A percentile compares a stretch with the other conserved stretches of the same genome.
phyloP scores from a whole-genome alignment of 2,888 invertebrate species.

The Ormyrus nitidulus region DNA sequence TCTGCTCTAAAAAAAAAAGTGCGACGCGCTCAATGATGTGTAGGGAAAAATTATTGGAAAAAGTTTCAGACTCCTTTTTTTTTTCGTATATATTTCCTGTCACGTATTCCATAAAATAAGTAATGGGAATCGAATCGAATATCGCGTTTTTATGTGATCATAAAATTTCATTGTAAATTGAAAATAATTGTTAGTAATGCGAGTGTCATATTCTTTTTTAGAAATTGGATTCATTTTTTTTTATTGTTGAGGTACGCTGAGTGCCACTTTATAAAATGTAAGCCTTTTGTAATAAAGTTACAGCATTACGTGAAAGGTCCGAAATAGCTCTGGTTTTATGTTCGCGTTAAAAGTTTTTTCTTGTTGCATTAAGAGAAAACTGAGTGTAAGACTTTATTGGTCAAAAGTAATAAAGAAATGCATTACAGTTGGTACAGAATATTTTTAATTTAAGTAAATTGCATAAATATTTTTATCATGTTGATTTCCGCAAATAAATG shows the following conservation, averaged over 20 bases:
- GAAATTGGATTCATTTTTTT: too few relatives aligned
- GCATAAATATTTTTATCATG: too few relatives aligned
- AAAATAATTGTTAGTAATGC: too few relatives aligned
- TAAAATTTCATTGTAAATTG: too few relatives aligned
- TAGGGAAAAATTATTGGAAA: conserved; percentile 43
- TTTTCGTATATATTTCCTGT: conserved; percentile 12
- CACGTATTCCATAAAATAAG: conserved; percentile 44
- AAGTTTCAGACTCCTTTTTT: conserved; percentile 20
- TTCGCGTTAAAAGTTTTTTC: background rate
- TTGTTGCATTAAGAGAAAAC: too few relatives aligned
- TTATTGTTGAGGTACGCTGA: background rate
- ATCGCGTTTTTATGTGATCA: too few relatives aligned
- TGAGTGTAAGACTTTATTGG: too few relatives aligned
- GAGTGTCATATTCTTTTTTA: too few relatives aligned
- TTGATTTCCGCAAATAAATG: too few relatives aligned
- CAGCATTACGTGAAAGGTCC: conserved; percentile 7
- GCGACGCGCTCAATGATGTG: conserved; percentile 18
- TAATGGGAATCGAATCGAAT: conserved; percentile 6
- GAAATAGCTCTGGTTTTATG: conserved; percentile 29
- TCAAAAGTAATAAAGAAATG: too few relatives aligned
- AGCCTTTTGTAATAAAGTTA: conserved; percentile 25
- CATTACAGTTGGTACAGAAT: too few relatives aligned
- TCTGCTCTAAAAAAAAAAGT: background rate
- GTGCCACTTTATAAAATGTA: conserved; percentile 27
- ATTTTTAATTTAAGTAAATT: too few relatives aligned